A percentile compares a stretch with the other conserved stretches of the same genome.
Evolutionary conservation across 2,113 vertebrate species (phyloP).

Genomic region (Gavia stellata): DNA sequence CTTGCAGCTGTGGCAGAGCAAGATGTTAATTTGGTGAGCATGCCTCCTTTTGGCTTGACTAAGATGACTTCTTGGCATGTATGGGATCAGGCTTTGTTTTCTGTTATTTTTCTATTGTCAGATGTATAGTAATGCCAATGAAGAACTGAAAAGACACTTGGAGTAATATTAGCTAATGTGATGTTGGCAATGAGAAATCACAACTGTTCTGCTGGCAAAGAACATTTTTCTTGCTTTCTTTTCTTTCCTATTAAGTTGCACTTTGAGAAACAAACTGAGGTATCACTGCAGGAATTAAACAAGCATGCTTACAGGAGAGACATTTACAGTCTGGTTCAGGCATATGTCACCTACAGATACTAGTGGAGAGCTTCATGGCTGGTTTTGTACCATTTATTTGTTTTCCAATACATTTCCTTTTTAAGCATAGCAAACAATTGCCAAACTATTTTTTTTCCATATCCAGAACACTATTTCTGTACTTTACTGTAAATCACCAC

Average conservation of each 20-base stretch:
- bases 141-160: not conserved
- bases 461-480: not conserved
- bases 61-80: not conserved
- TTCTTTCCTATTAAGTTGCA: conserved; percentile 22
- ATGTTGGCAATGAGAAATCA: conserved; percentile 18
- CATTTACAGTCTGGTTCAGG: not conserved
- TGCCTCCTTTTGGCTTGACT: not conserved
- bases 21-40: not conserved
- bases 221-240: not conserved
- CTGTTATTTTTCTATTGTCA: not conserved
- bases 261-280: conserved; percentile 16
- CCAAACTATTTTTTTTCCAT: not conserved
- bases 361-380: not conserved
- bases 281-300: not conserved
- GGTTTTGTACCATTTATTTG: not conserved
- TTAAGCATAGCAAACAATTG: not conserved
- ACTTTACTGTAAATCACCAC: not conserved
- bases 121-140: not conserved
- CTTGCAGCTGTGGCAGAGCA: not conserved
- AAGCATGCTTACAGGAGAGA: not conserved
- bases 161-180: not conserved
- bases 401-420: not conserved
- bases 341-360: not conserved
- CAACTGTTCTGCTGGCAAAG: conserved; percentile 10
- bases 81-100: not conserved